Percentiles rank a stretch among this genome's conserved stretches.
Conservation (phyloP, 2,113 vertebrate genomes). For the Engystomops pustulosus region DNA sequence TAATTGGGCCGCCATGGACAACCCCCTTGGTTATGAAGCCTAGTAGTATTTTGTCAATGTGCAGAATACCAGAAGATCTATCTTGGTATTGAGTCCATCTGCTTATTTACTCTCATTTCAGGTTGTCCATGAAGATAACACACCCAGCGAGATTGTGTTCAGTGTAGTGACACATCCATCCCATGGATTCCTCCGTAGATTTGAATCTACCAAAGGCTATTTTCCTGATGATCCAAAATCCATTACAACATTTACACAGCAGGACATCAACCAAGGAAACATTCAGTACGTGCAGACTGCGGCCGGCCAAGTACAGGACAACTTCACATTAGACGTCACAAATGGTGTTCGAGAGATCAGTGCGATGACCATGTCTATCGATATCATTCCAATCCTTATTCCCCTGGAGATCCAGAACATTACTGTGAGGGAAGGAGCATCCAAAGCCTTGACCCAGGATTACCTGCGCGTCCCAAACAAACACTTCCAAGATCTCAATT, state of each 20-base stretch:
- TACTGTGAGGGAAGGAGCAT: slow-evolving; percentile 82
- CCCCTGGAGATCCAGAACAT: slow-evolving; percentile 82
- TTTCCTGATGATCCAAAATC: slow-evolving; percentile 69
- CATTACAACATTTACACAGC: slow-evolving; percentile 80
- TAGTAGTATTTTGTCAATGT: background rate
- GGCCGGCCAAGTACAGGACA: slow-evolving; percentile 73
- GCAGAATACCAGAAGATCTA: background rate
- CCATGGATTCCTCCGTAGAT: slow-evolving; percentile 78
- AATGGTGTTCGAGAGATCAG: slow-evolving; percentile 76
- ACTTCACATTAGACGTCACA: slow-evolving; percentile 78
- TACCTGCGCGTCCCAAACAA: slow-evolving; percentile 77
- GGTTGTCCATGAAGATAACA: slow-evolving; percentile 81
- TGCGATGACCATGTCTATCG: slow-evolving; percentile 76
- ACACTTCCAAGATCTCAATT: slow-evolving; percentile 81
- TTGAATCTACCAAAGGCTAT: slow-evolving; percentile 71
- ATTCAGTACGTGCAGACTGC: slow-evolving; percentile 83
- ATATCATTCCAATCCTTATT: slow-evolving; percentile 82
- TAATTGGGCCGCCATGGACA: too few relatives aligned
- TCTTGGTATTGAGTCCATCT: background rate
- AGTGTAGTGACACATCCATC: slow-evolving; percentile 72
- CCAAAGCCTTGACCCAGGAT: slow-evolving; percentile 77
- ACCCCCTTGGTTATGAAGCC: background rate
- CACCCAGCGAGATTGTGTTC: slow-evolving; percentile 83
- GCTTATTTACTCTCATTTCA: slow-evolving; percentile 65
- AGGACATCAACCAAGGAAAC: slow-evolving; percentile 79